phyloP scores from a whole-genome alignment of 1,140 invertebrate genomes.

The Panagrolaimus sp. region DNA sequence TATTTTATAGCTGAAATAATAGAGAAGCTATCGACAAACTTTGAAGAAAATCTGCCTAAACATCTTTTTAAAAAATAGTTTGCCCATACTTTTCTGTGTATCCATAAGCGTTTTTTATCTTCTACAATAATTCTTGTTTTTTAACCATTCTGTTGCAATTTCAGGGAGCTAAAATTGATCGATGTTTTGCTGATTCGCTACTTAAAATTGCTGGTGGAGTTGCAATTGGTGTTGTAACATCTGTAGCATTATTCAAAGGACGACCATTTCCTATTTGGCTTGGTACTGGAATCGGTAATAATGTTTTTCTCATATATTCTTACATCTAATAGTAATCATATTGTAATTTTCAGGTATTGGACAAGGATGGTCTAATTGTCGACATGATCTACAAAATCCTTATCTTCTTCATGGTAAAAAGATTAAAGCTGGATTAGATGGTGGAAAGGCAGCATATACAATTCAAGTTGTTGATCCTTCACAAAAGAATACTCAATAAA shows the following conservation, averaged over 20 bases:
- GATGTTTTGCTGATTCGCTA: slow-evolving; percentile 39
- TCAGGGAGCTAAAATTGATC: slow-evolving; percentile 39
- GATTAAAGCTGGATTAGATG: slow-evolving; percentile 26
- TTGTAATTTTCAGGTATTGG: slow-evolving; percentile 34
- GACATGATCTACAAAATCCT: slow-evolving; percentile 26
- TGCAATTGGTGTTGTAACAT: slow-evolving; percentile 36
- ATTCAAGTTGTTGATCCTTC: slow-evolving; percentile 27
- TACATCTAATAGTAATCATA: neutral
- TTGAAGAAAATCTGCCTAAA: too few relatives aligned
- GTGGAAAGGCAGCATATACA: slow-evolving; percentile 29
- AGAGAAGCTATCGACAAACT: too few relatives aligned
- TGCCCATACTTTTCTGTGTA: too few relatives aligned
- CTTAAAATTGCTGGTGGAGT: slow-evolving; percentile 37
- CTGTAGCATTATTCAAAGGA: slow-evolving; percentile 36
- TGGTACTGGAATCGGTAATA: slow-evolving; percentile 43
- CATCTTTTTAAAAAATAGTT: too few relatives aligned
- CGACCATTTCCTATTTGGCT: slow-evolving; percentile 39
- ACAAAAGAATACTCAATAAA: too few relatives aligned
- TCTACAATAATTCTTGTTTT: too few relatives aligned
- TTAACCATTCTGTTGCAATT: too few relatives aligned
- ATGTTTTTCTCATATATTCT: neutral
- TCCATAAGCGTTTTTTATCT: too few relatives aligned
- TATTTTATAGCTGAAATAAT: too few relatives aligned
- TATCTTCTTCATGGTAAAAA: slow-evolving; percentile 41
- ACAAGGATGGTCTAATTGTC: slow-evolving; percentile 37